A percentile compares a stretch with the other conserved stretches of the same genome.
Conservation (phyloP, 1,140 invertebrate species). For the Camponotus vicinus region DNA sequence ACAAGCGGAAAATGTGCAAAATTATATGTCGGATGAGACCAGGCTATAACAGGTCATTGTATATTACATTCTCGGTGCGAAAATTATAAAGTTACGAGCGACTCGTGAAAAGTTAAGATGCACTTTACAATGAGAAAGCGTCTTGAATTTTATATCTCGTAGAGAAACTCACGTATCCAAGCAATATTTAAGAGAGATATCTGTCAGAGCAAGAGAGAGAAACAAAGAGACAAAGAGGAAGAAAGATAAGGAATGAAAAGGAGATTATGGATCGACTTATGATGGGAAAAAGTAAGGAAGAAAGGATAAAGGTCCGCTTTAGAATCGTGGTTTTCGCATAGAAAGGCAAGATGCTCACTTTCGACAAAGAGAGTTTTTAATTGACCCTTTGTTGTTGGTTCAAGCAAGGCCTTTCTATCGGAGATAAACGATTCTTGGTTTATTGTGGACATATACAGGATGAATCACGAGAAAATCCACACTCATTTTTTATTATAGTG, state of each 20-base stretch:
- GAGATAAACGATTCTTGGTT: neutral
- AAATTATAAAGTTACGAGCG: constrained; percentile 53
- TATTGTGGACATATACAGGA: neutral
- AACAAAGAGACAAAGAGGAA: neutral
- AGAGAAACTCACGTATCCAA: neutral
- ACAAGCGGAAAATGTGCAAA: constrained; percentile 22
- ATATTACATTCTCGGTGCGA: constrained; percentile 36
- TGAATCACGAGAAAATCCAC: neutral
- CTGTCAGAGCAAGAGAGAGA: neutral
- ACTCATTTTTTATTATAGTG: neutral
- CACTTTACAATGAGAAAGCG: constrained; percentile 43
- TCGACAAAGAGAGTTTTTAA: constrained; percentile 43
- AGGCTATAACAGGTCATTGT: neutral
- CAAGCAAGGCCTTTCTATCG: neutral
- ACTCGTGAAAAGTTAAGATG: constrained; percentile 47
- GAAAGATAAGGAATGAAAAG: neutral
- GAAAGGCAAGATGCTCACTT: constrained; percentile 5
- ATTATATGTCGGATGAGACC: neutral
- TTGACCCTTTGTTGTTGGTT: constrained; percentile 37
- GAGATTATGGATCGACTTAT: neutral
- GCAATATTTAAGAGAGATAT: constrained; percentile 28
- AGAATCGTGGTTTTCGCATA: constrained; percentile 25
- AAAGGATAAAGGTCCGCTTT: constrained; percentile 36
- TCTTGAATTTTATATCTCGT: constrained; percentile 39
- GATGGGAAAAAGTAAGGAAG: neutral